Base-by-base conservation (phyloP, 2,888 invertebrate genomes). In the Drosophila austrosaltans region DNA sequence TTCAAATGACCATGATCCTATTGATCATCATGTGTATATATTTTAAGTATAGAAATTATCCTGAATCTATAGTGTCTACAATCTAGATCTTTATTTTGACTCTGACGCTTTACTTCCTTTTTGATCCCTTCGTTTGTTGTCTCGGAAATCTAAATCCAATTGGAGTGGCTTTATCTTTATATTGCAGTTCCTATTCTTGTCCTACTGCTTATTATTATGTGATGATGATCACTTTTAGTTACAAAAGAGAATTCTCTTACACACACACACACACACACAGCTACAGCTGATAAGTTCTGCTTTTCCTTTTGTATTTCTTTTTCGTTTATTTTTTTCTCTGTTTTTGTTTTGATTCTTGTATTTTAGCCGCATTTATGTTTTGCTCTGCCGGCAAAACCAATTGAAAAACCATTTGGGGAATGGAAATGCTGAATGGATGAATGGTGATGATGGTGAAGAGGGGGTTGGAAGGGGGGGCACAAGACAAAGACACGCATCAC, bases 351-450 rank as follows among this genome's bases (percentile, higher is more conserved):
- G 83, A 87, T 83, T 83, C 82, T 75, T 74, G 78, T 75, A 75
- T 66, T 83, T 83, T 76, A 81, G 74, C 79, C 69, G 76, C 77
- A 71, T 68, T 84, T 86, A 72, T 76, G 84, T 75, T 87, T 87
- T 84, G 77, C 72, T 63, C 69, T 77, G 78, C 84, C 87, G 87
- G 82, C 79, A 59, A 79, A 79, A 64, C 75, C 83, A 83, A 83
- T 83, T 83, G 83, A 87, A 87, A 83, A 84, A 75, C 80, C 80
- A 83, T 84, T 83, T 87, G 87, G 80, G 70, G 39, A 36, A 65
- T 59, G 39, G 42, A 63, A 72, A 63, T 73, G 72, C 58, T 72
- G 62, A 67, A 72, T 72, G 66, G 72, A 68, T 73, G 44, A 60
- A 62, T 48, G 6, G 61, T 44, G 30, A 30, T 36, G 60, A 2